Evolutionary conservation across 2,888 invertebrate species (phyloP).

Genomic region (Pammene fasciana): DNA sequence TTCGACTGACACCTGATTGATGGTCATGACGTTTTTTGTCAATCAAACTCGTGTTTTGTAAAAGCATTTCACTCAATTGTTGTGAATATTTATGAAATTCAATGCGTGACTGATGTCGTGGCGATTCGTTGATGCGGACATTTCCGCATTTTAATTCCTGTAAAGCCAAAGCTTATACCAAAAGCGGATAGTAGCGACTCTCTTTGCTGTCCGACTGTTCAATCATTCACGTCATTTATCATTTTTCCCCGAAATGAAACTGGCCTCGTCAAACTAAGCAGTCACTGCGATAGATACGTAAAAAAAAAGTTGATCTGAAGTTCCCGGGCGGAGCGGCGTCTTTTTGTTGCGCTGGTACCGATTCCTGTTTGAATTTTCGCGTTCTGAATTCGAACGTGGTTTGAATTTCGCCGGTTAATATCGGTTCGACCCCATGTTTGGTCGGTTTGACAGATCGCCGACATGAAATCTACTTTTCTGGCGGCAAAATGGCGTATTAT

Average conservation of each 20-base stretch:
- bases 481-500: conserved; percentile 80
- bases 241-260: conserved; percentile 74
- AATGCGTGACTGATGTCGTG: conserved; percentile 57
- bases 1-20: conserved; percentile 71
- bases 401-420: conserved; percentile 67
- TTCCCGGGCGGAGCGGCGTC: conserved; percentile 66
- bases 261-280: conserved; percentile 74
- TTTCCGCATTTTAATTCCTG: conserved; percentile 68
- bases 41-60: conserved; percentile 70
- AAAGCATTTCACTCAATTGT: conserved; percentile 68
- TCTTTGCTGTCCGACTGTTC: conserved; percentile 73
- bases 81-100: conserved; percentile 78
- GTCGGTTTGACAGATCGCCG: conserved; percentile 82
- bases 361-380: conserved; percentile 60
- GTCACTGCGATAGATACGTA: conserved; percentile 67
- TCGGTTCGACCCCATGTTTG: conserved; percentile 68
- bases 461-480: conserved; percentile 77
- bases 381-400: conserved; percentile 55
- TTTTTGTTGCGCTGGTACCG: conserved; percentile 74
- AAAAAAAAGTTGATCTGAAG: conserved; percentile 65
- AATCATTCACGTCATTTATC: conserved; percentile 81
- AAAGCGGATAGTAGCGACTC: conserved; percentile 64
- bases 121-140: conserved; percentile 67
- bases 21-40: conserved; percentile 72
- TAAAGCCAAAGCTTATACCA: conserved; percentile 52